Percentiles rank a stretch among this genome's conserved stretches.
Evolutionary conservation across 2,113 vertebrate species (phyloP).

Genomic region (Salvelinus fontinalis): DNA sequence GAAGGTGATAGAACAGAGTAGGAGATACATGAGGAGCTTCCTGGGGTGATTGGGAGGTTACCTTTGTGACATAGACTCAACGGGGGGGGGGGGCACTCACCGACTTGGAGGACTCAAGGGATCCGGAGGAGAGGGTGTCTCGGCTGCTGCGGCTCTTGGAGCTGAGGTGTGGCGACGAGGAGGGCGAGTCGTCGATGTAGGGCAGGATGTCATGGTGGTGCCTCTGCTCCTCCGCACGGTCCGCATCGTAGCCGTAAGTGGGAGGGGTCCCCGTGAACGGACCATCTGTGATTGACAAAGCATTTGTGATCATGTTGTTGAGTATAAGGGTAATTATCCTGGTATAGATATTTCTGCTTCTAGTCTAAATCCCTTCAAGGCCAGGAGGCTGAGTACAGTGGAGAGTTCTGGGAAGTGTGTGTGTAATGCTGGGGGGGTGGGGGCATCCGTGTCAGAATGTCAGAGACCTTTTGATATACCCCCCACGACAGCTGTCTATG

Average conservation of each 20-base stretch:
- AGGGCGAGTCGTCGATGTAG: conserved; percentile 94
- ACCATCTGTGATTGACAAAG: conserved; percentile 72
- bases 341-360: no score
- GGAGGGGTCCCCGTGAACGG: conserved; percentile 84
- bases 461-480: not conserved
- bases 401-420: not conserved
- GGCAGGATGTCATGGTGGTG: conserved; percentile 90
- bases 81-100: conserved; percentile 63
- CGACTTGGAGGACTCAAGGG: conserved; percentile 87
- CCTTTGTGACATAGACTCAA: no score
- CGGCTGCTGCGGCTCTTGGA: conserved; percentile 90
- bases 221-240: conserved; percentile 88
- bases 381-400: not conserved
- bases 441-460: not conserved
- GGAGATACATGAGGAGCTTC: no score
- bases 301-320: no score
- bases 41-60: no score
- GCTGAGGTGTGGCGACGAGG: conserved; percentile 92
- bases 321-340: no score
- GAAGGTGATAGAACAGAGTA: no score
- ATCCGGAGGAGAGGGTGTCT: conserved; percentile 84
- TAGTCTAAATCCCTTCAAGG: no score
- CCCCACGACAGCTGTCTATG: no score
- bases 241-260: conserved; percentile 81
- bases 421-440: not conserved